Evolutionary conservation across 1,140 invertebrate genomes (phyloP), one percentile per base, ranked within the genome.

Genomic region (Panulirus ornatus): DNA sequence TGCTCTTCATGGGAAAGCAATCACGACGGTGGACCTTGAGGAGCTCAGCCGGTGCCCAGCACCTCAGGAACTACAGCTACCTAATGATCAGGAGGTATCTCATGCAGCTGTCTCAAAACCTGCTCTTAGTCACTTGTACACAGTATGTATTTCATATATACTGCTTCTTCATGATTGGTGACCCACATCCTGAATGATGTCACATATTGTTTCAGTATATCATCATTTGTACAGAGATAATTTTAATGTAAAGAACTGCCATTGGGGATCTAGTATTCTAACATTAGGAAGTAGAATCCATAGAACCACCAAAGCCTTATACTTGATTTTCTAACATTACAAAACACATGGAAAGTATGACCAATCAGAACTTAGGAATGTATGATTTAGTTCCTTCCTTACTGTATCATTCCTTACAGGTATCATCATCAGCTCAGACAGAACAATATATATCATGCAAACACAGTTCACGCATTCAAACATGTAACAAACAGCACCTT

Each of bases 1-100:
- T 44, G 71, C 85, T 19, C 47, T 92, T 14, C 91, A 92, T 44
- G 91, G 91, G 3, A 42, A 90, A 2, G 34, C 89, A 44, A 92
- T 92, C 70, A 83, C 42, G 27, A 81, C 44, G 5, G 91, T 92
- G 38, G 81, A 87, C 11, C 27, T 73, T 38, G 51, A 82, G 8
- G 51, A 85, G 2, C 44, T 92, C 6, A 70, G 30, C 3, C 84
- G 58, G 22, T 92, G 91, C 83, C 84, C 83, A 2, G 84, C 79
- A 3, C 89, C 82, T 27, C 85, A 84, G 81, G 87, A 84, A 51
- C 81, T 83, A 2, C 87, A 84, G 47, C 75, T 79, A 3, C 85
- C 85, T 38, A 88, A 58, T 22, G 63, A 51, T 11, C 75, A 79
- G 40, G 85, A 88, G n/a, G 30, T 75, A 30, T 79, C 85, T 30